Evolutionary conservation across 2,113 vertebrate genomes (phyloP), one percentile per base, ranked within the genome.

Genomic region (Bagarius yarrelli): DNA sequence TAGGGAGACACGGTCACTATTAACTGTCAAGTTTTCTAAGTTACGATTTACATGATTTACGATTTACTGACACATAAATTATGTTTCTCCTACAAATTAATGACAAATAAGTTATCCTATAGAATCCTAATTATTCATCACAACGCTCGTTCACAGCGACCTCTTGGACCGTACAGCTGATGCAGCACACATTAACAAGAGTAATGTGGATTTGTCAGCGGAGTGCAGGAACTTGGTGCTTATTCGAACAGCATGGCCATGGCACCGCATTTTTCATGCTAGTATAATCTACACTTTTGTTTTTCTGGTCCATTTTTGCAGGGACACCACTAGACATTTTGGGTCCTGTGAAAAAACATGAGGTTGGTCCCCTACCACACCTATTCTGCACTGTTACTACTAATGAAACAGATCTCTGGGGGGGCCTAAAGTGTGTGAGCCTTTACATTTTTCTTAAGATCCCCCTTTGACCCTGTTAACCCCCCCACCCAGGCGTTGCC

Each of bases 111-210:
- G 9, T 27, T 60, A n/a, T 59, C 72, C n/a, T 25, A 32, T 21
- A 18, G 15, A 50, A 50, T 50, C 23, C 44, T 9, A 16, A 16
- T 4, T 25, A 27, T 52, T 15, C 23, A 18, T 53, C 52, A 53
- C 52, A 18, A 6, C 32, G 4, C 9, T 66, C 1, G 1, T 67
- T 30, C 27, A 30, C 40, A 63, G 40, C 12, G 11, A 79, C 63
- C 63, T 79, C 76, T 72, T 30, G 44, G n/a, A 53, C 47, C 6
- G 1, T 77, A 77, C n/a, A 77, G 40, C 25, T 27, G 36, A 61
- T 76, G 57, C 32, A 76, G 32, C 40, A 60, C 32, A 44, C 61
- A 53, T 66, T 40, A 79, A 34, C 30, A 67, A 79, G 32, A 67
- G 50, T 40, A 70, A 70, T 30, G 36, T 40, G 30, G 30, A 67